A percentile compares a stretch with the other conserved stretches of the same genome.
These are phyloP conservation scores for Elgaria multicarinata DNA, from an alignment of 2,113 vertebrate species.

Conservation along the genomic window DNA sequence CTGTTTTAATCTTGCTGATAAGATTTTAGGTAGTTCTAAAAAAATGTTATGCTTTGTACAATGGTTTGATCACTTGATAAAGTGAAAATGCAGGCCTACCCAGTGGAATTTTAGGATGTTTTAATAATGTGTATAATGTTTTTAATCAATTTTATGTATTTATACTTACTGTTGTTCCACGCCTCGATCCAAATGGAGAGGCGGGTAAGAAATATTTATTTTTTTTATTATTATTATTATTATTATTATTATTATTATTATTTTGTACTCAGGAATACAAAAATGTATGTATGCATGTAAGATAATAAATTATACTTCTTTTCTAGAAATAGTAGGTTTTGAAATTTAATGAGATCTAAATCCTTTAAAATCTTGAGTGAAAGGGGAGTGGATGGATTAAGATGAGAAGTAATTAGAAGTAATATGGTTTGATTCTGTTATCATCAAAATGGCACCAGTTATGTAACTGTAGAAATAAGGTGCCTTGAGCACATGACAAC, in stretches of 20 bases:
- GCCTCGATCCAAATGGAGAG: too few relatives aligned
- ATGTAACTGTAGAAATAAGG: constrained; percentile 46
- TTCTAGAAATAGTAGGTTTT: constrained; percentile 28
- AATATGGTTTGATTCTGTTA: constrained; percentile 66
- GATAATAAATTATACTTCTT: constrained; percentile 47
- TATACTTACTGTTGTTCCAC: too few relatives aligned
- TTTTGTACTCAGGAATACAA: not conserved
- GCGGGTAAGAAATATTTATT: too few relatives aligned
- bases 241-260: too few relatives aligned
- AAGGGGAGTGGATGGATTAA: constrained; percentile 38
- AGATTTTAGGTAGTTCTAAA: not conserved
- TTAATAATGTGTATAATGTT: too few relatives aligned
- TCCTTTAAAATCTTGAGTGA: constrained; percentile 48
- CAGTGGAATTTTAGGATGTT: too few relatives aligned
- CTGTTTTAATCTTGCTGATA: not conserved
- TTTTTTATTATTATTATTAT: too few relatives aligned
- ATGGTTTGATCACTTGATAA: not conserved
- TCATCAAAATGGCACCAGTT: constrained; percentile 59
- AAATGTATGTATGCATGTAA: too few relatives aligned
- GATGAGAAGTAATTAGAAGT: constrained; percentile 52
- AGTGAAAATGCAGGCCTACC: not conserved
- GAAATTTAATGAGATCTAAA: constrained; percentile 39
- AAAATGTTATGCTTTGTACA: not conserved
- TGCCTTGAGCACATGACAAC: constrained; percentile 41
- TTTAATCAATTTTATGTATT: too few relatives aligned